Evolutionary conservation across 2,888 invertebrate genomes (phyloP), one percentile per base, ranked within the genome.

Genomic region (Tenthredo mesomela): DNA sequence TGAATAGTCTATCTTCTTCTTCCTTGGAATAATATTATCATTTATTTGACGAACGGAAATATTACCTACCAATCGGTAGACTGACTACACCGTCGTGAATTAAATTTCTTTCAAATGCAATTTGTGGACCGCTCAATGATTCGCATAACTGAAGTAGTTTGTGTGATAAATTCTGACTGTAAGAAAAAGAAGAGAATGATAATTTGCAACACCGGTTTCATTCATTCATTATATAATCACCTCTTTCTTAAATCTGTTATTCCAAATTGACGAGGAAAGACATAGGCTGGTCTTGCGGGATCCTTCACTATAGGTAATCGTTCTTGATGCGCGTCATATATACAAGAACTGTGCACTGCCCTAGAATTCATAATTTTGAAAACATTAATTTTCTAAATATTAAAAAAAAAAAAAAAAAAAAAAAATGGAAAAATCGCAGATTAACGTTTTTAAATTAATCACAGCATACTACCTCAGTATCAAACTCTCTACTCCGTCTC

Each of bases 291-390:
- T 88, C 97, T 95, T 40, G 94, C 93, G 1, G 95, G 94, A 90
- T 97, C 96, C 91, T 96, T 96, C 2, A 95, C 93, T 93, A 95
- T 97, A 0, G 97, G 97, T 75, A 98, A 92, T 90, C 96, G 96
- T 85, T 96, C 94, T 92, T 97, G 97, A 90, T 97, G 95, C 29
- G 97, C 95, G 94, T 98, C 98, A 93, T 96, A 96, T 43, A 97
- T 93, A 91, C 96, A 95, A 0, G 96, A 95, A 71, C 95, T 94
- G 73, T 96, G 90, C 84, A 97, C 95, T 4, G 95, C 95, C 88
- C 91, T 91, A 33, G 84, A 78, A 86, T 70, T 33, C 65, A 4
- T 54, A n/a, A 54, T 6, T n/a, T n/a, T 7, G n/a, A 1, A 54
- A 54, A 5, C n/a, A n/a, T 54, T 54, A 54, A 7, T 18, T 54